phyloP scores from a whole-genome alignment of 2,113 vertebrate species.

The Hippocampus barbouri region DNA sequence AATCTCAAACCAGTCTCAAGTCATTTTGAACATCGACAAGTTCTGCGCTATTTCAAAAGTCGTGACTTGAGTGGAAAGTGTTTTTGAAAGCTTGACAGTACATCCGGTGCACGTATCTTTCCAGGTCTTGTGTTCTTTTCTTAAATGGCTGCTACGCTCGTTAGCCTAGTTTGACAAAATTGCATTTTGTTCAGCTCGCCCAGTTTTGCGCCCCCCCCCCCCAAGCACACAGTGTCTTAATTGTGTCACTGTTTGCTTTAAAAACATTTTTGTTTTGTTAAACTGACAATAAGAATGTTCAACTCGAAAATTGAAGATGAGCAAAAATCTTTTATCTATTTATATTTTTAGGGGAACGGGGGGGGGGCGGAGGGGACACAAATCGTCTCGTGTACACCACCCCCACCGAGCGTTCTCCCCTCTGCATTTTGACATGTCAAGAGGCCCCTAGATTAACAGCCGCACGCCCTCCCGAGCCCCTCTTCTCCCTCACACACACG shows the following conservation, averaged over 20 bases:
- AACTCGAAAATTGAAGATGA: too few relatives aligned
- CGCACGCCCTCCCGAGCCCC: not conserved
- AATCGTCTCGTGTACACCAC: constrained; percentile 1
- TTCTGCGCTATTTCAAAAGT: too few relatives aligned
- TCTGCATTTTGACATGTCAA: constrained; percentile 81
- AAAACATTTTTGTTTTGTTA: too few relatives aligned
- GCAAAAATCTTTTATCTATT: not conserved
- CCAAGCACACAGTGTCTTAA: not conserved
- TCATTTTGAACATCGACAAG: too few relatives aligned
- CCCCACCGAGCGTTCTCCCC: constrained; percentile 29
- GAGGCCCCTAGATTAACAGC: constrained; percentile 42
- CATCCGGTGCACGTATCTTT: not conserved
- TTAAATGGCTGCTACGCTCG: too few relatives aligned
- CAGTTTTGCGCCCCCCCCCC: not conserved
- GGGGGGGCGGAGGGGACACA: not conserved
- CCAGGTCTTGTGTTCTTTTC: not conserved
- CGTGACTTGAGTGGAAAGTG: too few relatives aligned
- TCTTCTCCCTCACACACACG: not conserved
- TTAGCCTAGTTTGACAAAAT: not conserved
- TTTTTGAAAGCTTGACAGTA: too few relatives aligned
- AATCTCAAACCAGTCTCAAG: too few relatives aligned
- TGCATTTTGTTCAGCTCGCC: not conserved
- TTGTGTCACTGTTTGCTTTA: too few relatives aligned
- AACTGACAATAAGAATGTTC: too few relatives aligned
- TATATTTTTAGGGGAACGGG: not conserved